Base-by-base conservation (phyloP, 2,888 invertebrate species). In the Rhopalosiphum nymphaeae region DNA sequence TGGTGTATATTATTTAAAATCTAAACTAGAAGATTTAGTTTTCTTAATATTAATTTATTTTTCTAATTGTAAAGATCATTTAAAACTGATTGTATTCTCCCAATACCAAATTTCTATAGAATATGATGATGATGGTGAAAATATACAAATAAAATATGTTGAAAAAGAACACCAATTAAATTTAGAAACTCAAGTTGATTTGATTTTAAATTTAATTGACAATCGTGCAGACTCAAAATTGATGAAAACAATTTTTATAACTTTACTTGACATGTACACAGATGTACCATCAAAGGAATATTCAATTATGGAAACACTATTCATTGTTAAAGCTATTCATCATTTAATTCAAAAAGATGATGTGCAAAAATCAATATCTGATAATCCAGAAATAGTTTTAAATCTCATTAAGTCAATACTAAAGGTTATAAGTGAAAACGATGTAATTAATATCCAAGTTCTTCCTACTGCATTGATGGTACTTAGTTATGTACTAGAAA, bases 361-460 rank as follows among this genome's bases (percentile, higher is more conserved):
- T 11, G 95, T 96, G 16, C 96, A 96, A 95, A 95, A 96, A 87
- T 95, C 95, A 26, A 95, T 96, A 67, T 95, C 95, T 9, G 95
- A 95, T 94, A 95, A 96, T 94, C 96, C 96, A 2, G 95, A 95
- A 85, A 95, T 95, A 21, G 95, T 96, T 49, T 95, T 96, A 21
- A 95, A 95, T 25, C 96, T 96, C 91, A 95, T 96, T 84, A 95
- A 95, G 95, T 95, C 95, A 46, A 95, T 96, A 36, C 95, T 96
- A 21, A 95, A 95, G n/a, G 95, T 95, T 9, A 46, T 56, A 4
- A 29, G n/a, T 49, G 57, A 90, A 89, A 26, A 85, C 2, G 10
- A 61, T 3, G 11, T 21, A 46, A n/a, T 86, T 85, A 90, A 93
- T 29, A 7, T 42, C 1, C 42, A 93, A 61, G 10, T 93, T 36